These are phyloP conservation scores for Lamellibrachia luymesi DNA, from an alignment of 1,140 invertebrate species.

Conservation along the genomic window DNA sequence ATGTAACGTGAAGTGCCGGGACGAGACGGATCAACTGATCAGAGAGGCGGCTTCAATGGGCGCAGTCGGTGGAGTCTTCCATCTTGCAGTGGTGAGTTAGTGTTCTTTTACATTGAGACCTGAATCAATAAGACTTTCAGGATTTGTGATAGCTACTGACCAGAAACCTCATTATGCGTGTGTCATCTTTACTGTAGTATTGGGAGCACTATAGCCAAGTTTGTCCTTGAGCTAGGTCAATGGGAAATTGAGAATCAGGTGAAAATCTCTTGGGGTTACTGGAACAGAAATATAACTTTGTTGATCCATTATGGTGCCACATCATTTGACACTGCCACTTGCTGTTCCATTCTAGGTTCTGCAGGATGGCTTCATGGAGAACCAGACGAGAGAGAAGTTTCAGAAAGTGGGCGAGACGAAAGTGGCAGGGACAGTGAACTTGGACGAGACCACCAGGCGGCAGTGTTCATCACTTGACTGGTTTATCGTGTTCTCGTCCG, in stretches of 20 bases:
- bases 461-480: slow-evolving; percentile 76
- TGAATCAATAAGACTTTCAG: too few species aligned
- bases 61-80: slow-evolving; percentile 90
- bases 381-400: slow-evolving; percentile 80
- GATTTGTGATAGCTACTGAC: neutral
- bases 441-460: slow-evolving; percentile 73
- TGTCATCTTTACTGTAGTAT: too few species aligned
- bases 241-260: too few species aligned
- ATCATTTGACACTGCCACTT: neutral
- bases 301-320: too few species aligned
- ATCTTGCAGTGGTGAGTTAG: slow-evolving; percentile 77
- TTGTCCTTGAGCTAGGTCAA: too few species aligned
- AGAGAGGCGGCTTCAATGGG: slow-evolving; percentile 65
- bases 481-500: slow-evolving; percentile 88
- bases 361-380: slow-evolving; percentile 83
- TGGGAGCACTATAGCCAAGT: too few species aligned
- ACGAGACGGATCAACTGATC: slow-evolving; percentile 72
- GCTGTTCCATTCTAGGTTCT: slow-evolving; percentile 62
- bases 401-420: slow-evolving; percentile 66
- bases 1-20: slow-evolving; percentile 64
- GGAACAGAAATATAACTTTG: too few species aligned
- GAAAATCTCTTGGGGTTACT: too few species aligned
- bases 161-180: neutral
- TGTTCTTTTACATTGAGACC: neutral
- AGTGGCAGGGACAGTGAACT: slow-evolving; percentile 68